Evolutionary conservation across 1,140 invertebrate genomes (phyloP), one percentile per base, ranked within the genome.

Genomic region (Oncopeltus fasciatus): DNA sequence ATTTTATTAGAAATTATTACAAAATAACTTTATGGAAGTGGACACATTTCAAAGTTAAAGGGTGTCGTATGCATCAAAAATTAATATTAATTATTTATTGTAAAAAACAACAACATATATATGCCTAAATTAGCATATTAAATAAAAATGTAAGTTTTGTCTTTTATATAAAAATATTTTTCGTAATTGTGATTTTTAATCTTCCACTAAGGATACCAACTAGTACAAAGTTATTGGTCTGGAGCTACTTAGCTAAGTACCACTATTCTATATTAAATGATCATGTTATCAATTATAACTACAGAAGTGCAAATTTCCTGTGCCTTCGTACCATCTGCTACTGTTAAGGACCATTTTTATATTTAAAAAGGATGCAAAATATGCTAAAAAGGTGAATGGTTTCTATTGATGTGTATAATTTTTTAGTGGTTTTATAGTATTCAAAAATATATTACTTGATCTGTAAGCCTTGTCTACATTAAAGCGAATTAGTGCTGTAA

Each of bases 281-380:
- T 20, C 24, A 24, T 53, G 21, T 53, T 16, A 24, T 53, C 24
- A 21, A 16, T 53, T 53, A 12, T 53, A 24, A 24, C 26, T 16
- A 20, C 49, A 53, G 49, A 53, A 53, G 49, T 53, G 49, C 49
- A 53, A 53, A 53, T 20, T 27, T 53, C 18, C 26, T 53, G 49
- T 53, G 49, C 49, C 49, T 53, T 53, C 49, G 21, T 18, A 24
- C 12, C 49, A 24, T 26, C 14, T 9, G 4, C 20, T 24, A 53
- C 49, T 24, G 24, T 53, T 53, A 53, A 53, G 49, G 49, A 53
- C 49, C 49, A 53, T 53, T 53, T 53, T 53, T 53, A 38, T 8
- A 38, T 38, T 8, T 38, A 38, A 8, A 38, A 38, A 38, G 31
- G 31, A 14, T 5, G 31, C n/a, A 38, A 38, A 38, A 14, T 8